Conservation (phyloP, 2,113 vertebrate species). For the Pionites leucogaster region DNA sequence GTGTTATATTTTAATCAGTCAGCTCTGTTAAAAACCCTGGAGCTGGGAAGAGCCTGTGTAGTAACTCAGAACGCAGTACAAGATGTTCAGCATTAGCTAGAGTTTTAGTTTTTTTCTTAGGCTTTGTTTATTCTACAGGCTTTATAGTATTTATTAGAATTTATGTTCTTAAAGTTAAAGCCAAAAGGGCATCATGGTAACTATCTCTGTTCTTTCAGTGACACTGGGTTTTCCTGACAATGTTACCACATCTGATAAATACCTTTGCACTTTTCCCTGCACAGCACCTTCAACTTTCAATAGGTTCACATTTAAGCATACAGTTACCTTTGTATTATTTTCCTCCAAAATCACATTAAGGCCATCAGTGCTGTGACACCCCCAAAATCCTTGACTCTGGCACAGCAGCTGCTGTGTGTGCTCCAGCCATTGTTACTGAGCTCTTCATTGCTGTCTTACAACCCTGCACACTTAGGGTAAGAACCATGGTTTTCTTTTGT, state of each 20-base stretch:
- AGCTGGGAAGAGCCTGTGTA: neutral
- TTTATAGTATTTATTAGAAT: slow-evolving; percentile 40
- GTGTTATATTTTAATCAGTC: neutral
- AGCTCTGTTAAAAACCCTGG: neutral
- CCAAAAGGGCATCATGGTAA: neutral
- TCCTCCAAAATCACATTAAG: neutral
- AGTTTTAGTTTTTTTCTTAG: neutral
- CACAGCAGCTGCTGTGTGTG: neutral
- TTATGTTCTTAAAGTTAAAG: slow-evolving; percentile 25
- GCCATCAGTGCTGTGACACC: neutral
- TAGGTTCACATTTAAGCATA: neutral
- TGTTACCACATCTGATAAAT: neutral
- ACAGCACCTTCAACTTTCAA: neutral
- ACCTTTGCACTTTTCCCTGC: neutral
- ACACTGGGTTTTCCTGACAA: neutral
- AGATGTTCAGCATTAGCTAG: neutral
- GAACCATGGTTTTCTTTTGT: neutral
- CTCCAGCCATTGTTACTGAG: neutral
- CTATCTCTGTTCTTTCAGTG: neutral
- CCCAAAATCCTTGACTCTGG: neutral
- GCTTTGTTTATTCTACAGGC: slow-evolving; percentile 8
- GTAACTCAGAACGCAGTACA: neutral
- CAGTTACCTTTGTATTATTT: neutral
- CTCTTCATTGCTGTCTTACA: neutral
- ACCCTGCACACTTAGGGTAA: neutral